Percentiles rank a stretch among this genome's conserved stretches.
Conservation (phyloP, 2,797 vertebrate genomes). For the Chaunax sp. region DNA sequence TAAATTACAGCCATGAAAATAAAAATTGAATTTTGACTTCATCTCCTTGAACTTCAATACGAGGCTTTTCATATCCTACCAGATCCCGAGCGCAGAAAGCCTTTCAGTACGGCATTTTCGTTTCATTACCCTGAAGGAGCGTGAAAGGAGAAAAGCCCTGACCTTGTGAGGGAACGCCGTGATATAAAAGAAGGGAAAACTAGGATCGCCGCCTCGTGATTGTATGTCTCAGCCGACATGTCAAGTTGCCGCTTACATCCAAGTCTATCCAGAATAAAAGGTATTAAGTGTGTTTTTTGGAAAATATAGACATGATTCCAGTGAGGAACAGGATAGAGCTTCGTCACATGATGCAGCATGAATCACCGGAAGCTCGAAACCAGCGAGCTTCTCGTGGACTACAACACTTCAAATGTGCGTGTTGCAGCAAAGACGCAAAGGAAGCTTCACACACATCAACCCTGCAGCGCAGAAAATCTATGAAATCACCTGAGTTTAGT, state of each 20-base stretch:
- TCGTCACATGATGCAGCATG: not conserved
- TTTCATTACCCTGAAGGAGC: slow-evolving; percentile 71
- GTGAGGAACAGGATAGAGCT: not conserved
- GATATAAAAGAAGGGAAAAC: slow-evolving; percentile 16
- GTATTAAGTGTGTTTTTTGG: no score
- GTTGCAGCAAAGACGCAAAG: no score
- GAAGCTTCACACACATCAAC: no score
- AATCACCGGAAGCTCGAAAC: not conserved
- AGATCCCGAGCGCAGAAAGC: slow-evolving; percentile 33
- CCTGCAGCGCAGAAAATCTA: no score
- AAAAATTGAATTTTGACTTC: slow-evolving; percentile 62
- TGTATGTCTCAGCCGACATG: not conserved
- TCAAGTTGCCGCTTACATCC: not conserved
- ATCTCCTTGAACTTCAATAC: slow-evolving; percentile 68
- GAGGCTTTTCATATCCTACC: slow-evolving; percentile 65
- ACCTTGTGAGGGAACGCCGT: slow-evolving; percentile 69
- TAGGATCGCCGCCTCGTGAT: not conserved
- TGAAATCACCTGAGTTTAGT: no score
- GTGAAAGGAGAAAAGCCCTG: slow-evolving; percentile 62
- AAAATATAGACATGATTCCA: not conserved
- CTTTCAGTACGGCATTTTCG: slow-evolving; percentile 60
- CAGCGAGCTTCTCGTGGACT: no score
- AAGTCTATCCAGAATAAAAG: not conserved
- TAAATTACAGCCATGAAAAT: slow-evolving; percentile 63
- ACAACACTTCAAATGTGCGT: no score